Evolutionary conservation across 1,140 invertebrate genomes (phyloP).

Genomic region (Pygmarrhopalites habei): DNA sequence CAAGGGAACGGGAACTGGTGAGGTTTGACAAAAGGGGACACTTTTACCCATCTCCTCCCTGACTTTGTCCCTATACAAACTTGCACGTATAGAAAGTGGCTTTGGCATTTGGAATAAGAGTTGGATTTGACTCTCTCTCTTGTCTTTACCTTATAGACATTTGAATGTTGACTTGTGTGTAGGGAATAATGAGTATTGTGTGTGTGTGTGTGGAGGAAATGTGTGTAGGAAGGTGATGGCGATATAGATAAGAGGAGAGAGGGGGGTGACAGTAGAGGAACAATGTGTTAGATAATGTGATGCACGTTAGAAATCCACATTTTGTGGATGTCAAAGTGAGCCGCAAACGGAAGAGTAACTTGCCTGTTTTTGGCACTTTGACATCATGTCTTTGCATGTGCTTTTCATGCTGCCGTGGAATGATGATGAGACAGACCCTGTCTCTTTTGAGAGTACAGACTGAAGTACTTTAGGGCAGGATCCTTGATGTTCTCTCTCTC

Average conservation of each 20-base stretch:
- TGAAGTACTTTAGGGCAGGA: background rate
- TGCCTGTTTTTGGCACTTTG: conserved; percentile 8
- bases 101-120: too few species aligned
- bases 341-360: background rate
- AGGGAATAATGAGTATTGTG: background rate
- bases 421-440: too few species aligned
- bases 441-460: background rate
- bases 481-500: background rate
- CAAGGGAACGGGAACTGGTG: too few species aligned
- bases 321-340: conserved; percentile 8
- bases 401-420: too few species aligned
- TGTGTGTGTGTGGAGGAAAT: background rate
- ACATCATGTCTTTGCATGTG: conserved; percentile 5
- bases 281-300: too few species aligned
- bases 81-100: background rate
- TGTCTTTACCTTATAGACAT: background rate
- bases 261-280: too few species aligned
- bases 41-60: background rate
- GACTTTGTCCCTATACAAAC: background rate
- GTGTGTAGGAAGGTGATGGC: background rate
- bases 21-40: background rate
- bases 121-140: conserved; percentile 1
- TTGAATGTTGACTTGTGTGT: background rate
- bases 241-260: background rate
- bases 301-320: background rate